A percentile compares a stretch with the other conserved stretches of the same genome.
phyloP scores from a whole-genome alignment of 2,888 invertebrate genomes.

The Melanargia galathea region DNA sequence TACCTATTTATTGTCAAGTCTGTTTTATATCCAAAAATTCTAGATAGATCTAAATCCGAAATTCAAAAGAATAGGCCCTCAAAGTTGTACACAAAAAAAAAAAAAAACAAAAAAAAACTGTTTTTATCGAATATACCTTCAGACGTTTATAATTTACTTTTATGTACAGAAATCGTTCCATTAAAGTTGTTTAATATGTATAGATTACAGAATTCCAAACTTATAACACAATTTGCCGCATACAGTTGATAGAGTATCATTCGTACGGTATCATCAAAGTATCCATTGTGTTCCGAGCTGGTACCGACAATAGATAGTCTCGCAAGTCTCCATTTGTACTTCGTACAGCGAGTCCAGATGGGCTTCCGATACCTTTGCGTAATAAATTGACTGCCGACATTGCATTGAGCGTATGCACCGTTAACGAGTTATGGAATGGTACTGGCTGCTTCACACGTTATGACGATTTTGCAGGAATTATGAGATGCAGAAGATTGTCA shows the following conservation, averaged over 20 bases:
- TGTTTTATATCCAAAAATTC: no score
- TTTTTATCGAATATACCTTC: no score
- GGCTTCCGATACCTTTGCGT: slow-evolving; percentile 60
- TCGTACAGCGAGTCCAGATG: slow-evolving; percentile 51
- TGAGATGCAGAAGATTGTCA: background rate
- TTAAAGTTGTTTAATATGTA: no score
- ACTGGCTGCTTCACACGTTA: slow-evolving; percentile 32
- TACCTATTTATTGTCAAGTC: no score
- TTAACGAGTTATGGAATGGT: slow-evolving; percentile 48
- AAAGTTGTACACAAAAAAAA: no score
- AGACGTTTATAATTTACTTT: no score
- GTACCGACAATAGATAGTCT: slow-evolving; percentile 42
- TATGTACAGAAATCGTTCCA: no score
- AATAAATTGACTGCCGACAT: slow-evolving; percentile 71
- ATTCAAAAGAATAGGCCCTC: no score
- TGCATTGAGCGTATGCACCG: slow-evolving; percentile 62
- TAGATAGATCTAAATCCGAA: no score
- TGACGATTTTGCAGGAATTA: slow-evolving; percentile 16
- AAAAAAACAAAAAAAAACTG: no score
- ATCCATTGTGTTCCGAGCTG: slow-evolving; percentile 42
- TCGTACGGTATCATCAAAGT: slow-evolving; percentile 39
- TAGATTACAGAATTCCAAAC: slow-evolving; percentile 24
- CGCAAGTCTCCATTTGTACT: slow-evolving; percentile 53
- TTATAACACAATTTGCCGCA: slow-evolving; percentile 20
- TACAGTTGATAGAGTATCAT: slow-evolving; percentile 27